Base-by-base conservation (phyloP, 2,888 invertebrate species). In the Nipponacmea schrenckii region DNA sequence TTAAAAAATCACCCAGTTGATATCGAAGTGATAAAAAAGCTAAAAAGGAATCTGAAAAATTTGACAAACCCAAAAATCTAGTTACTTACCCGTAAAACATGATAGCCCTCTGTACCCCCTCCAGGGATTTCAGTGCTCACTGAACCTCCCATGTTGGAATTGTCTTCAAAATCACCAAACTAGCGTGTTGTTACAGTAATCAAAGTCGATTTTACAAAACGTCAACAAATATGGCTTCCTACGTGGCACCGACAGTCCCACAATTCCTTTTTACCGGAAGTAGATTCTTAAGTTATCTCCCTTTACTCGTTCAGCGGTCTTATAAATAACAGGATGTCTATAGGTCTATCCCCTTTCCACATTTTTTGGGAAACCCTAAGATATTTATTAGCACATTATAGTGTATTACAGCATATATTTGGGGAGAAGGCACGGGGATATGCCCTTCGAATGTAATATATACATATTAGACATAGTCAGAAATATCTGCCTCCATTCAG, bases 141-240 rank as follows among this genome's bases (percentile, higher is more conserved):
- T 84, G 94, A 93, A 86, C 95, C 94, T 88, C 98, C 98, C 98
- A 98, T 98, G 26, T n/a, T 10, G 17, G 24, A n/a, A n/a, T 20
- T 27, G 15, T 24, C 39, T 62, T 45, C 65, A 45, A 56, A 64
- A 62, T 44, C 5, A 17, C 44, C 39, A 14, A 45, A 64, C 45
- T 63, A 46, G 45, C 45, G 50, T 69, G 71, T 75, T 69, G 71
- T 48, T 62, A 67, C 31, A 67, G 69, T 68, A 64, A 64, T 56
- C 56, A 27, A 10, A 74, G 27, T 50, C 31, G 44, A 26, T n/a
- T 20, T 68, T 39, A 39, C 39, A 39, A 31, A 39, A 39, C 39
- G 39, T 67, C 70, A 77, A 71, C 68, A 81, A 84, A 83, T 78
- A 84, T 84, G 83, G 82, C 82, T 83, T 72, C 79, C 74, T 81